phyloP scores from a whole-genome alignment of 2,888 invertebrate species.

The Eristalinus sepulchralis region DNA sequence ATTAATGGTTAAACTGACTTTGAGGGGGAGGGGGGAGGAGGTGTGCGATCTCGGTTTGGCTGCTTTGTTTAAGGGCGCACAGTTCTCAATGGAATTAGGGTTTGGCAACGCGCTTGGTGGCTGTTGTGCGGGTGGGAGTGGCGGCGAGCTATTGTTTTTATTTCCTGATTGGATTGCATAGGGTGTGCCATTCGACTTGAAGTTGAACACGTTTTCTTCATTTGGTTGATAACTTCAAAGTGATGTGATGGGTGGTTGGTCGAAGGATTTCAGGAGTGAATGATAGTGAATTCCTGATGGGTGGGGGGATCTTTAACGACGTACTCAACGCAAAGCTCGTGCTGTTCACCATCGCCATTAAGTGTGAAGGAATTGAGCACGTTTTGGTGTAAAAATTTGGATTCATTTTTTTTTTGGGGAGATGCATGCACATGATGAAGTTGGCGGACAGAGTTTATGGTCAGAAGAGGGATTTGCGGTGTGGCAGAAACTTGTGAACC shows the following conservation, averaged over 20 bases:
- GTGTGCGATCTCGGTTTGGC: conserved; percentile 25
- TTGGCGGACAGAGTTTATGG: neutral
- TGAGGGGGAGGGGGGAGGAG: neutral
- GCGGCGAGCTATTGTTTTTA: neutral
- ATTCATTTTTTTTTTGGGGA: neutral
- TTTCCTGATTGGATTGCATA: neutral
- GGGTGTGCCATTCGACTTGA: neutral
- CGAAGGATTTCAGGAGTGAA: neutral
- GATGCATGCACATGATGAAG: neutral
- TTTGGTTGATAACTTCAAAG: neutral
- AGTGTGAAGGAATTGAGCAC: neutral
- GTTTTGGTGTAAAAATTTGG: neutral
- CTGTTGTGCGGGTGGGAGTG: neutral
- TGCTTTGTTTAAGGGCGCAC: conserved; percentile 7
- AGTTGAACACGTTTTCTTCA: neutral
- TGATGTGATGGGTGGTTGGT: neutral
- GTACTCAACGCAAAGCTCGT: neutral
- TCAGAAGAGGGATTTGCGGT: neutral
- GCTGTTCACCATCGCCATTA: neutral
- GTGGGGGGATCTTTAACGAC: neutral
- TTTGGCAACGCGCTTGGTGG: neutral
- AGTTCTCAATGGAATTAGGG: neutral
- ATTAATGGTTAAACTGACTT: conserved; percentile 61
- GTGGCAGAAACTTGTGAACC: too few species aligned
- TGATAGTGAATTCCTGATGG: neutral